These are phyloP conservation scores for Thamnophis elegans DNA, from an alignment of 2,797 vertebrate species.

Conservation along the genomic window DNA sequence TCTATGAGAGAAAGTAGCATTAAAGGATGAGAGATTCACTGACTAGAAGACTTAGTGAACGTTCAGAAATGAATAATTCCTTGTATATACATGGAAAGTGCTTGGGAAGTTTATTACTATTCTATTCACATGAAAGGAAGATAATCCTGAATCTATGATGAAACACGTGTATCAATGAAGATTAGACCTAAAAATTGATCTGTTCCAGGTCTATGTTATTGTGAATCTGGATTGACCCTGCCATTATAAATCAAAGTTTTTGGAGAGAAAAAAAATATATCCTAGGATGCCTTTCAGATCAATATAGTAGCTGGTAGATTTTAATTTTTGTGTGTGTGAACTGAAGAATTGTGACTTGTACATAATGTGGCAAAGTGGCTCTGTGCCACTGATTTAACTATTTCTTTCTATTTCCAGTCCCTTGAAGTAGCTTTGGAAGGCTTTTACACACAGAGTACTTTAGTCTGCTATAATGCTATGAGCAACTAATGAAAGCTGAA, in stretches of 20 bases:
- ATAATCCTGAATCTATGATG: background rate
- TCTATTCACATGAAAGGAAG: background rate
- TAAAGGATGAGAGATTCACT: background rate
- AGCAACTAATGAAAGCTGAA: constrained; percentile 47
- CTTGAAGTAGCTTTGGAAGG: constrained; percentile 15
- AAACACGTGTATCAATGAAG: background rate
- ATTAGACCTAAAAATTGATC: background rate
- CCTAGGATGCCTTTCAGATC: background rate
- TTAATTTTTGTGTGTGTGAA: background rate
- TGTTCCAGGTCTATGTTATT: background rate
- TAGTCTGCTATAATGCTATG: constrained; percentile 5
- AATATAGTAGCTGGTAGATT: background rate
- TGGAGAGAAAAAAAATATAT: background rate
- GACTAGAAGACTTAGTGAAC: background rate
- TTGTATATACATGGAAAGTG: background rate
- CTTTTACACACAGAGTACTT: constrained; percentile 3
- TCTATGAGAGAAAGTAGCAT: background rate
- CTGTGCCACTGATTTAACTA: constrained; percentile 4
- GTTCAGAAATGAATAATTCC: background rate
- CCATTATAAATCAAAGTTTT: background rate
- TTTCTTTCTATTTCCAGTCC: background rate
- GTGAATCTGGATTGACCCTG: background rate
- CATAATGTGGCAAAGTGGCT: background rate
- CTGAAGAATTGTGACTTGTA: background rate
- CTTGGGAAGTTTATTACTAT: background rate